Evolutionary conservation across 2,888 invertebrate genomes (phyloP).

Genomic region (Lissonota sp.): DNA sequence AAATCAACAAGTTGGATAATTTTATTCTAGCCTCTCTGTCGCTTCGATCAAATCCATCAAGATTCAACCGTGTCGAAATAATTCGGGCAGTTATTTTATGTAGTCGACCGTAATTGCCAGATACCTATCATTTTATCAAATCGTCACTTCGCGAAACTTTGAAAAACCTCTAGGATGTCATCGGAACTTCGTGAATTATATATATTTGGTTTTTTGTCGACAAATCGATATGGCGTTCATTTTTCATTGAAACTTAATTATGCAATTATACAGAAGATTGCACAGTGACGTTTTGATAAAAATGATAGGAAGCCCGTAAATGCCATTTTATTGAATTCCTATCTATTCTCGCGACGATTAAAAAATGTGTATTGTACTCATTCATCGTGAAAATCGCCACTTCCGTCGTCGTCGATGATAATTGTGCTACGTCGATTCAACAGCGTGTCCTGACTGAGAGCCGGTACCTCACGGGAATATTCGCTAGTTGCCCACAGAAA

Average conservation of each 20-base stretch:
- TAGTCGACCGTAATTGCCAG: too few relatives aligned
- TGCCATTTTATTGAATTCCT: too few relatives aligned
- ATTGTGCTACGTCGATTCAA: constrained; percentile 74
- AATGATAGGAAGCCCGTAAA: too few relatives aligned
- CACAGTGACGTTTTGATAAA: too few relatives aligned
- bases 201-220: too few relatives aligned
- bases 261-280: too few relatives aligned
- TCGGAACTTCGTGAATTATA: too few relatives aligned
- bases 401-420: constrained; percentile 72
- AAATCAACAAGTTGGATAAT: constrained; percentile 16
- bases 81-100: not conserved
- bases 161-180: too few relatives aligned
- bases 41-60: constrained; percentile 11
- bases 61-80: too few relatives aligned
- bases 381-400: constrained; percentile 75
- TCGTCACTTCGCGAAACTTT: too few relatives aligned
- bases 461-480: constrained; percentile 88
- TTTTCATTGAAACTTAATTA: not conserved
- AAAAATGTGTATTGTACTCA: constrained; percentile 44
- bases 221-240: constrained; percentile 32
- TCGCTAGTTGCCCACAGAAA: constrained; percentile 94
- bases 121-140: too few relatives aligned
- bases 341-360: too few relatives aligned
- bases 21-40: not conserved
- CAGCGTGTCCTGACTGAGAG: constrained; percentile 84